Evolutionary conservation across 1,140 invertebrate species (phyloP), one percentile per base, ranked within the genome.

Genomic region (Eupristina koningsbergeri): DNA sequence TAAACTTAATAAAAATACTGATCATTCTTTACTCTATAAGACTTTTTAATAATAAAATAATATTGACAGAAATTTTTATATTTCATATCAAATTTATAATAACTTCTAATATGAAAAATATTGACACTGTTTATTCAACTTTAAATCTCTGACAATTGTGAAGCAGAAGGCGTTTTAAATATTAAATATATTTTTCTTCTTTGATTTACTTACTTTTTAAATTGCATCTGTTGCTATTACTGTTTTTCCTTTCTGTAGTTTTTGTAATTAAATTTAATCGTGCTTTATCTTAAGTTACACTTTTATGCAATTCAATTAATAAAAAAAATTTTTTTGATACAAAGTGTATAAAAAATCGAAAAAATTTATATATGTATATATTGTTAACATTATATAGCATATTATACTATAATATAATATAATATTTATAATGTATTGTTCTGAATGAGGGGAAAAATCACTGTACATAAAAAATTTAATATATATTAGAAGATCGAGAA

Each of bases 291-390:
- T 19, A 47, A 11, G 11, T 31, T 31, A 81, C 53, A 50, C 53
- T 71, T 81, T 58, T 81, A 45, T n/a, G 53, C 29, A 29, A 17
- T 67, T n/a, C 17, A 26, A 5, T 31, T n/a, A 69, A 58, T n/a
- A 11, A 69, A 47, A 31, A 74, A 9, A 74, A 5, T 2, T 7
- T 61, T n/a, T n/a, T n/a, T 34, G 19, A 50, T 29, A 74, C 29
- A 74, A 75, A 81, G 63, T 36, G 61, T 45, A 71, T 81, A 81
- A 74, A 81, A 74, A 19, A n/a, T n/a, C 7, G 2, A 50, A 45
- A 64, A 63, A 29, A 26, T 61, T 58, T 73, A 41, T 64, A 0
- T 53, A 2, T 31, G 31, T 19, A 34, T 75, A n/a, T n/a, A n/a
- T n/a, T n/a, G n/a, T n/a, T n/a, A n/a, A n/a, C n/a, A n/a, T n/a